phyloP scores from a whole-genome alignment of 2,888 invertebrate species.

The Machimus rusticus region DNA sequence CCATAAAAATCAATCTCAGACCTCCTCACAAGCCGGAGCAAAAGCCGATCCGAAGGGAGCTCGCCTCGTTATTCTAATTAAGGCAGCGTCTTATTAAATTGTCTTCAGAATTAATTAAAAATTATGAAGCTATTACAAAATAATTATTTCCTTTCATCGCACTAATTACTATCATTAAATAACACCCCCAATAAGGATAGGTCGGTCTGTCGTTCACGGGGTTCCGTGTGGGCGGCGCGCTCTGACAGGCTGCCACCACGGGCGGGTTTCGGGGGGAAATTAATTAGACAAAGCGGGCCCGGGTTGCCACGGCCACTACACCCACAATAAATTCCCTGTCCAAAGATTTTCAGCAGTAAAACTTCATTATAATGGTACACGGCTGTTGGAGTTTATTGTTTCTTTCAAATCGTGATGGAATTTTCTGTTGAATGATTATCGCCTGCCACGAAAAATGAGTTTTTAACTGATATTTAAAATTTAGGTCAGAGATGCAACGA shows the following conservation, averaged over 20 bases:
- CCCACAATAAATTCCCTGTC: conserved; percentile 23
- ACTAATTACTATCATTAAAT: conserved; percentile 49
- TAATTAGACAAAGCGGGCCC: conserved; percentile 30
- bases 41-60: not conserved
- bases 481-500: not conserved
- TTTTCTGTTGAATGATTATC: not conserved
- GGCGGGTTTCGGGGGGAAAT: not conserved
- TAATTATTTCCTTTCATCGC: conserved; percentile 50
- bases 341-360: conserved; percentile 3
- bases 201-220: not conserved
- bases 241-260: not conserved
- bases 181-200: conserved; percentile 34
- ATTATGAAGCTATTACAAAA: conserved; percentile 50
- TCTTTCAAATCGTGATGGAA: not conserved
- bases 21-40: not conserved
- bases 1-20: conserved; percentile 17
- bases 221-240: not conserved
- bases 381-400: not conserved
- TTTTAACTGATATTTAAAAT: not conserved
- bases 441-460: not conserved
- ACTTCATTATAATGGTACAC: conserved; percentile 3
- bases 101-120: conserved; percentile 49
- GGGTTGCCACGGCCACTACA: not conserved
- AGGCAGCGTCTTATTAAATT: conserved; percentile 43
- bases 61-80: conserved; percentile 41